Base-by-base conservation (phyloP, 2,797 vertebrate genomes). In the Trachurus trachurus region DNA sequence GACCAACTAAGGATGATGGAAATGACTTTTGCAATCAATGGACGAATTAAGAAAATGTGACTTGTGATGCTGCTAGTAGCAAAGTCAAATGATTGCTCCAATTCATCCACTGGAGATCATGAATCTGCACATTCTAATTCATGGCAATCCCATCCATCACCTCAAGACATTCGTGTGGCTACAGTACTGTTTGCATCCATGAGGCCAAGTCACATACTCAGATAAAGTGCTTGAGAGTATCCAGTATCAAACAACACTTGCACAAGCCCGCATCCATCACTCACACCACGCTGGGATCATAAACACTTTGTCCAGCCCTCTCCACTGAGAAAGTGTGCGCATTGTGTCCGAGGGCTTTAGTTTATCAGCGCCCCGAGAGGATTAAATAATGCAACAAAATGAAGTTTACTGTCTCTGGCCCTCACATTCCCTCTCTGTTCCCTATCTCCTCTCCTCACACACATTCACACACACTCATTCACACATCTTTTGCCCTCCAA, bases 331-430 rank as follows among this genome's bases (percentile, higher is more conserved):
- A 45, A 67, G 21, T 16, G 54, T 50, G 15, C 59, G 44, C 44
- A 62, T 71, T 88, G 73, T 84, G 73, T 83, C 66, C 22, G 29
- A 76, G 79, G 71, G 71, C 78, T 90, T 78, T 56, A 78, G 76
- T 88, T 90, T 85, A 88, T 87, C 76, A 50, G 81, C 42, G 52
- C 45, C 82, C 70, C 21, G 22, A 70, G 84, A 87, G 91, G 93
- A 94, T 94, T 92, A 90, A 89, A 91, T 83, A 76, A 78, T 81
- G 74, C 81, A 76, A 75, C 72, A 74, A 90, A 91, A 87, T 81
- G 53, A 88, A 85, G 81, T 90, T 85, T 74, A 80, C 86, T 79
- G 67, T 85, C 81, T 60, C 66, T 29, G 44, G 66, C 73, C 59
- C 77, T 86, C 78, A 80, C 29, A 67, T 63, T 63, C 66, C 26